Evolutionary conservation across 2,113 vertebrate species (phyloP).

Genomic region (Pagrus major): DNA sequence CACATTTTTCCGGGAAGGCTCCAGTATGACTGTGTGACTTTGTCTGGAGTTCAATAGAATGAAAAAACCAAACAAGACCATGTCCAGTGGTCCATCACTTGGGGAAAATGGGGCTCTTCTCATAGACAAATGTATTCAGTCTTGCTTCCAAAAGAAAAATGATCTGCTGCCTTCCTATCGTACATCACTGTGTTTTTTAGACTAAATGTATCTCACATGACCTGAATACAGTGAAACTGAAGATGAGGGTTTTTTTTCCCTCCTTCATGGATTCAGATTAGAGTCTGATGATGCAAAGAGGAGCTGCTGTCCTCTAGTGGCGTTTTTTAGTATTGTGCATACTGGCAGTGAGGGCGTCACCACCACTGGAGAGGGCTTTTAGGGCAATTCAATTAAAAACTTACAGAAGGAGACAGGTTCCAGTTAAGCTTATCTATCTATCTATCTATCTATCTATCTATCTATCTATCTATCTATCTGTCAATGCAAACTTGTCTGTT

Average conservation of each 20-base stretch:
- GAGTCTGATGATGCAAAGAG: neutral
- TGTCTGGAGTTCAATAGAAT: constrained; percentile 14
- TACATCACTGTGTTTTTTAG: neutral
- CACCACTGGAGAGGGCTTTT: neutral
- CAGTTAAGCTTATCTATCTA: neutral
- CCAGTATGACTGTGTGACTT: constrained; percentile 16
- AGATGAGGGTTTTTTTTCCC: neutral
- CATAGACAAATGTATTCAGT: neutral
- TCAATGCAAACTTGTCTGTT: neutral
- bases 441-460: too few relatives aligned
- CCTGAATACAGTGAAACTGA: neutral
- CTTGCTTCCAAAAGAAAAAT: neutral
- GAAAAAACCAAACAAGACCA: neutral
- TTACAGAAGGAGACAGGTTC: neutral
- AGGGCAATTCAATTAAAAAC: neutral
- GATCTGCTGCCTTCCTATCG: neutral
- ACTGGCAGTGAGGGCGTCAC: neutral
- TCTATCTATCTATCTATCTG: too few relatives aligned
- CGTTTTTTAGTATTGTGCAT: neutral
- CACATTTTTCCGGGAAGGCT: constrained; percentile 29
- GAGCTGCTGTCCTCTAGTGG: constrained; percentile 63
- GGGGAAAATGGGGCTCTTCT: neutral
- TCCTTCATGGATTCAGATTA: neutral
- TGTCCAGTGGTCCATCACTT: neutral
- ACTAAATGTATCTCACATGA: neutral